Conservation (phyloP, 2,797 vertebrate species). For the Zenarchopterus dispar region DNA sequence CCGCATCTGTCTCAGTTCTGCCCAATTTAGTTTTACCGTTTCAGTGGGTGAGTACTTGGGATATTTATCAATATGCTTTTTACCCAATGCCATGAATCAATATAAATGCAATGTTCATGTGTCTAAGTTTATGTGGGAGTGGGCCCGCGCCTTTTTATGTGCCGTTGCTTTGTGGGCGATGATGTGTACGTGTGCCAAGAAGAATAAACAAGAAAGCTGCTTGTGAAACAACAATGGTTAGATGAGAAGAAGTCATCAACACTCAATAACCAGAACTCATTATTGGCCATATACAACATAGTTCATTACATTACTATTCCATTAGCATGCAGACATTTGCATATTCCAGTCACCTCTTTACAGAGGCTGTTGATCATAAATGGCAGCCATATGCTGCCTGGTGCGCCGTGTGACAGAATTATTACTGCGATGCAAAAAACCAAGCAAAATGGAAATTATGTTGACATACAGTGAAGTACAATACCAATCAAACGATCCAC, state of each 20-base stretch:
- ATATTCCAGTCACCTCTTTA: constrained; percentile 75
- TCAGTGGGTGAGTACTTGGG: constrained; percentile 65
- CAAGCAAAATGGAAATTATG: constrained; percentile 65
- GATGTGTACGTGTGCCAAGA: constrained; percentile 27
- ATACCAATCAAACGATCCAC: constrained; percentile 52
- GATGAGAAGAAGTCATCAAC: constrained; percentile 68
- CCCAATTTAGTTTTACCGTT: constrained; percentile 81
- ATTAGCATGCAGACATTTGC: constrained; percentile 79
- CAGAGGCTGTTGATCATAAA: constrained; percentile 74
- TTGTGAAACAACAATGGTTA: constrained; percentile 64
- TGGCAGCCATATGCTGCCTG: constrained; percentile 78
- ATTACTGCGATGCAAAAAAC: constrained; percentile 64
- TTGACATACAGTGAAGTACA: constrained; percentile 50
- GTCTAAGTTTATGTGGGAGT: constrained; percentile 30
- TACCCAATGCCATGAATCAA: constrained; percentile 70
- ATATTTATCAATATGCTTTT: constrained; percentile 79
- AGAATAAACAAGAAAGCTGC: constrained; percentile 57
- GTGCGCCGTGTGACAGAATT: constrained; percentile 65
- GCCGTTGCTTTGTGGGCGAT: constrained; percentile 14
- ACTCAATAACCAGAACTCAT: constrained; percentile 76
- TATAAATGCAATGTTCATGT: constrained; percentile 51
- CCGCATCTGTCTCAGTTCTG: constrained; percentile 83
- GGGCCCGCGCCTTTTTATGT: not conserved
- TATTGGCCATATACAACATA: constrained; percentile 71
- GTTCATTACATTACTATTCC: constrained; percentile 79